Evolutionary conservation across 2,797 vertebrate species (phyloP), one percentile per base, ranked within the genome.

Genomic region (Zenarchopterus dispar): DNA sequence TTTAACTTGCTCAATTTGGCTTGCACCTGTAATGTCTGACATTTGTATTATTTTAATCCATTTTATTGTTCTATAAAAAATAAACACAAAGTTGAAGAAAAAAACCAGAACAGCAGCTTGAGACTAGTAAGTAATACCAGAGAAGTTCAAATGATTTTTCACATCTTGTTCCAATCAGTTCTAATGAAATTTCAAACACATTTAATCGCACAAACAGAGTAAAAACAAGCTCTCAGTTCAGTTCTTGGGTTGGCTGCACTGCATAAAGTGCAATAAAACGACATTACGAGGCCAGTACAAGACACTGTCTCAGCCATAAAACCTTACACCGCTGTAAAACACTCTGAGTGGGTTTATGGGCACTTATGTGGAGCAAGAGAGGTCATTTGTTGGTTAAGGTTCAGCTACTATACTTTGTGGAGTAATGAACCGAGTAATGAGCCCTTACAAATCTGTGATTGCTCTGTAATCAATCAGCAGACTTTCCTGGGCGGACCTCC

Each of bases 341-440:
- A 69, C 60, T 54, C 42, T 44, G 61, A 67, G 49, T 65, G 59
- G 45, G 57, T 84, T 85, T 80, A 89, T 81, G 57, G 67, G 70
- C 70, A 73, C 78, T 84, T 76, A 75, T 58, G 60, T 31, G 70
- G 62, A 66, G 73, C 85, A 82, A 80, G 62, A 67, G 55, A 2
- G 53, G 56, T 26, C 71, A 63, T 75, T 76, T 81, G 69, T 79
- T 66, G 31, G 61, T 73, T 68, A 57, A 71, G 63, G 65, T 80
- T 81, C 56, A 81, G 59, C 59, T 79, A 73, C 81, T 80, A 60
- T 54, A 57, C 42, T 77, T 45, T 48, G 67, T 28, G 78, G 78
- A 77, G 81, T 82, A 85, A 85, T 78, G 80, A 75, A 55, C 64
- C 21, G 24, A 68, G 55, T 75, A 82, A 78, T 78, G 75, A 78